Evolutionary conservation across 2,113 vertebrate genomes (phyloP), one percentile per base, ranked within the genome.

Genomic region (Chlorocebus sabaeus): DNA sequence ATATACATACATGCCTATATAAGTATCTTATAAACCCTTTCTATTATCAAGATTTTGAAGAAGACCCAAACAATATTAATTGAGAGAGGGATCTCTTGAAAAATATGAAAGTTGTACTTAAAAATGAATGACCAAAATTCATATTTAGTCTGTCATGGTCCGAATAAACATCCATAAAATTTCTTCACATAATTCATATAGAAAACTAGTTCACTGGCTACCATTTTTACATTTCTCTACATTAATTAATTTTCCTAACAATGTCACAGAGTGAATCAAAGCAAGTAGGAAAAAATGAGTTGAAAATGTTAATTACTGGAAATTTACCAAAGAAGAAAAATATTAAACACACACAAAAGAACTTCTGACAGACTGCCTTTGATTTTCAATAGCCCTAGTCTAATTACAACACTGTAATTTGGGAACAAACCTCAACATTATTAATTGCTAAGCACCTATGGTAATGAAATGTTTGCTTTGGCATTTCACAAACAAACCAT

Each of bases 231-330:
- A 93, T 76, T 86, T 96, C 40, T 93, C 40, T 91, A 48, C 8
- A 72, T 91, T 38, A 92, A 64, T 94, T 86, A 91, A 89, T 85
- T 95, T 93, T 67, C 25, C 30, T 94, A 67, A 85, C 9, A 78
- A 91, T 22, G 79, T 57, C 17, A 70, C 11, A 95, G 80, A 50
- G 10, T 68, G 4, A 83, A 76, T 68, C 32, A 97, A 92, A 76
- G 27, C 27, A 89, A 78, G 27, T 25, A 94, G 35, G 50, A 89
- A 95, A 81, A 84, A 94, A 16, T 68, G 7, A 88, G n/a, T 52
- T 92, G 35, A 92, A 96, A 90, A 94, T 91, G 32, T 55, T 93
- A 76, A 95, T 68, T 93, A 90, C 11, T 86, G 40, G 35, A 96
- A 90, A 82, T 55, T 85, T 89, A 75, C 32, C 27, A 95, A 92